A percentile compares a stretch with the other conserved stretches of the same genome.
Conservation (phyloP, 2,797 vertebrate genomes). For the Cyprinodon diabolis region DNA sequence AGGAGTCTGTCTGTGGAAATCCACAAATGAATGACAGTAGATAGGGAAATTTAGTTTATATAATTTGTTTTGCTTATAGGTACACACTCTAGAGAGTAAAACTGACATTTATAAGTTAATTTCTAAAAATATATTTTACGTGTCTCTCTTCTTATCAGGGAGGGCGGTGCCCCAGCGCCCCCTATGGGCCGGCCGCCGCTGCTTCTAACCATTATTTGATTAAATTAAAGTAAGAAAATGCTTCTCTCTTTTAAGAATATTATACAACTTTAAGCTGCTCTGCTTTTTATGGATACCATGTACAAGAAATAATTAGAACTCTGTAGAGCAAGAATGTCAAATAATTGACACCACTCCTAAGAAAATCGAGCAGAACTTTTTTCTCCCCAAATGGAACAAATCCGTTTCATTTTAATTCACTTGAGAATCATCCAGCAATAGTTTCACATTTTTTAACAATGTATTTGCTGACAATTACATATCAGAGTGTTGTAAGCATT, state of each 20-base stretch:
- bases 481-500: slow-evolving; percentile 17
- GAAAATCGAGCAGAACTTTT: slow-evolving; percentile 65
- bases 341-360: slow-evolving; percentile 72
- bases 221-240: slow-evolving; percentile 53
- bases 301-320: slow-evolving; percentile 60
- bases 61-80: too few relatives aligned
- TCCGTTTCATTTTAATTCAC: slow-evolving; percentile 45
- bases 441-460: slow-evolving; percentile 19
- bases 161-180: too few relatives aligned
- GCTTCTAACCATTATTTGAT: slow-evolving; percentile 45
- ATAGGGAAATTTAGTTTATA: too few relatives aligned
- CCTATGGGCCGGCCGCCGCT: too few relatives aligned
- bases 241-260: slow-evolving; percentile 36
- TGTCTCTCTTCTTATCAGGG: too few relatives aligned
- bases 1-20: too few relatives aligned
- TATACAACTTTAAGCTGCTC: slow-evolving; percentile 42
- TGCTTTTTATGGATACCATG: slow-evolving; percentile 31
- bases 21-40: too few relatives aligned
- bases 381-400: slow-evolving; percentile 54
- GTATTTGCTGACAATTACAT: slow-evolving; percentile 18
- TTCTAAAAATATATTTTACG: too few relatives aligned
- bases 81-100: too few relatives aligned
- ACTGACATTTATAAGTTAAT: too few relatives aligned
- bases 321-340: slow-evolving; percentile 58
- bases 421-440: slow-evolving; percentile 32